phyloP scores from a whole-genome alignment of 2,888 invertebrate species.

The Priocnemis perturbator region DNA sequence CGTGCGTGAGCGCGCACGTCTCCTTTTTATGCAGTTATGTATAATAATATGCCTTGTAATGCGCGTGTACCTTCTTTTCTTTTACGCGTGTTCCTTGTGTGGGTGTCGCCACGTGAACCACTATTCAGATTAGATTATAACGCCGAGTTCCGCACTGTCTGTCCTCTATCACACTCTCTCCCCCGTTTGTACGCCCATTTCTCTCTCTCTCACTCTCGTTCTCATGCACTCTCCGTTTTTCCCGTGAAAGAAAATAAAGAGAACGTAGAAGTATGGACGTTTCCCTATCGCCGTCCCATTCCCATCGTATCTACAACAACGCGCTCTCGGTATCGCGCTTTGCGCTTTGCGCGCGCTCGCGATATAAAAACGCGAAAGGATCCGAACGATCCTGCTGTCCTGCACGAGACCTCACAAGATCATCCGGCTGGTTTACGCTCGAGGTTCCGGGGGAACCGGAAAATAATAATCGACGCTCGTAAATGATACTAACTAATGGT shows the following conservation, averaged over 20 bases:
- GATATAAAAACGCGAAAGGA: no score
- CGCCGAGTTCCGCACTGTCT: not conserved
- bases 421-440: no score
- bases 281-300: no score
- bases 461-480: no score
- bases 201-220: slow-evolving; percentile 6
- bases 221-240: slow-evolving; percentile 1
- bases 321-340: no score
- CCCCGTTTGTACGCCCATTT: not conserved
- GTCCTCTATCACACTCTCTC: not conserved
- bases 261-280: no score
- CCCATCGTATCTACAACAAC: no score
- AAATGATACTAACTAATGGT: no score
- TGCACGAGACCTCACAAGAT: no score
- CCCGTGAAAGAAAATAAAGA: not conserved
- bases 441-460: no score
- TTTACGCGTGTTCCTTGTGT: slow-evolving; percentile 14
- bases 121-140: slow-evolving; percentile 33
- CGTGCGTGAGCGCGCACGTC: not conserved
- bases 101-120: slow-evolving; percentile 43
- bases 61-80: slow-evolving; percentile 9
- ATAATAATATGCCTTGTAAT: not conserved
- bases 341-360: no score
- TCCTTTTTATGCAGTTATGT: not conserved
- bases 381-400: no score